Percentiles rank a stretch among this genome's conserved stretches.
Conservation (phyloP, 2,797 vertebrate species). For the Sebastes minor region DNA sequence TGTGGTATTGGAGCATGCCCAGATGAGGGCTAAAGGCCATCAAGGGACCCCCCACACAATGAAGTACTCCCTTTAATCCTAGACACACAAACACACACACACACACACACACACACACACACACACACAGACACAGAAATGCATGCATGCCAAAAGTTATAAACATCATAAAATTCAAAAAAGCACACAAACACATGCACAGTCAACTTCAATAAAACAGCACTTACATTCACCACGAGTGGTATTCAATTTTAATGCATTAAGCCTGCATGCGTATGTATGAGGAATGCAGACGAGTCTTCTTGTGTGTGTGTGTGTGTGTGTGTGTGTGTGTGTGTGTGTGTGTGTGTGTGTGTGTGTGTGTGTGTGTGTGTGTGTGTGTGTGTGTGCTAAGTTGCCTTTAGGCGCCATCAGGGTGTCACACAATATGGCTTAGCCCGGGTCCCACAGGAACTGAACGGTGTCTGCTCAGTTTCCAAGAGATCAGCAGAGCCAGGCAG, state of each 20-base stretch:
- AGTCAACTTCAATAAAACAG: conserved; percentile 10
- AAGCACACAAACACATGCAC: neutral
- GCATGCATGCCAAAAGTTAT: conserved; percentile 9
- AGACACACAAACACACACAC: conserved; percentile 1
- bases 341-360: conserved; percentile 16
- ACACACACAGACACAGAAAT: neutral
- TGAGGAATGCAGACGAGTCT: conserved; percentile 11
- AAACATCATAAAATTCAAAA: neutral
- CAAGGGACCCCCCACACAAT: conserved; percentile 69
- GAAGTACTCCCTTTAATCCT: conserved; percentile 54
- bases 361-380: neutral
- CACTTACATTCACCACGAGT: neutral
- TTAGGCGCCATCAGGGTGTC: conserved; percentile 62
- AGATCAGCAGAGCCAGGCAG: conserved; percentile 51
- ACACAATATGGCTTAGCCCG: conserved; percentile 62
- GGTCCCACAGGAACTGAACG: conserved; percentile 55
- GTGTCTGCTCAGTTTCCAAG: conserved; percentile 57
- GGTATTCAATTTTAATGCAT: conserved; percentile 24
- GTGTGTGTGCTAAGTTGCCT: conserved; percentile 26
- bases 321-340: conserved; percentile 4
- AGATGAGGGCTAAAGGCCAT: conserved; percentile 78
- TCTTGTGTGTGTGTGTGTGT: neutral
- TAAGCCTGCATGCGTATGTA: neutral
- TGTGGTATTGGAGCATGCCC: conserved; percentile 72
- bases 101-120: neutral